Base-by-base conservation (phyloP, 2,113 vertebrate species). In the Nymphicus hollandicus region DNA sequence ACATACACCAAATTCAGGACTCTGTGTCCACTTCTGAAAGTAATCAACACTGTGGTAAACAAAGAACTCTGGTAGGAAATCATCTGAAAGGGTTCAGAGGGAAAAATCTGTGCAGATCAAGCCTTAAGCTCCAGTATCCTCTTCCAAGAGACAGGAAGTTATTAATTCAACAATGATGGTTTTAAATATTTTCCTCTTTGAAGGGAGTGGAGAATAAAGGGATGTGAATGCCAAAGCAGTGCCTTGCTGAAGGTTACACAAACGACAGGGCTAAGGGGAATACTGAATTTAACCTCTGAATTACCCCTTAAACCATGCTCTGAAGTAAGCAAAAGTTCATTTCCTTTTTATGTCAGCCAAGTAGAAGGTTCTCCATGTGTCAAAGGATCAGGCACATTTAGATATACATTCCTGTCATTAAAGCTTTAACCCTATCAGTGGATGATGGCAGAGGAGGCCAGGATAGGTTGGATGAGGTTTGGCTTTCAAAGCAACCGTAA, bases 401-500 rank as follows among this genome's bases (percentile, higher is more conserved):
- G 13, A 31, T 33, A 50, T 16, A 39, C 11, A 55, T 1, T 15
- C 23, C 13, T 88, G 24, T 43, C 35, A 63, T 79, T 77, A 73
- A 17, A 70, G 28, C 27, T 93, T 85, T 77, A 86, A 87, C 33
- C 9, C 61, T 79, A 44, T 17, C 52, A 58, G 17, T 35, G 23
- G 43, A 73, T 55, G 41, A 68, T 35, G 20, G 20, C 64, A 86
- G 50, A 66, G 18, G 11, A 74, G 17, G 55, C 20, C 39, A 81
- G 78, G 86, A 89, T 20, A 39, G 2, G 1, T 53, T 80, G 35
- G 64, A 85, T 65, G 37, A 72, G 3, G 31, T 78, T 78, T 78
- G 70, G 71, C 28, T 78, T 72, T 96, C 44, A 60, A n/a, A 94
- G 71, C 7, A 93, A 60, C 27, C 41, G 35, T 83, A 96, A 95